Conservation (phyloP, 2,888 invertebrate genomes). For the Andricus curvator region DNA sequence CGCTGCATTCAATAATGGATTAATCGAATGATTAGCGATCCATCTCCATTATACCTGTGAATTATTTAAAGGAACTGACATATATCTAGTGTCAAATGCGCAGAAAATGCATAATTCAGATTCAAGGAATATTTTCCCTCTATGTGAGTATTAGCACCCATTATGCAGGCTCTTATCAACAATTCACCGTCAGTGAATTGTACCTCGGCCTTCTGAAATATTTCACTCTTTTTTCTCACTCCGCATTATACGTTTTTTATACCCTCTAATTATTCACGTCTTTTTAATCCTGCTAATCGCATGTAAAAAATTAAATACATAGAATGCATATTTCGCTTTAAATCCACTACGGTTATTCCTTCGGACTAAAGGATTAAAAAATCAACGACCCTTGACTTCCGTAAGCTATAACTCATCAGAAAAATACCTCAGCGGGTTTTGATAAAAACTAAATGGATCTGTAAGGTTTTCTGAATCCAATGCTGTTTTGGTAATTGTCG, state of each 20-base stretch:
- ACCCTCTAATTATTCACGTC: conserved; percentile 26
- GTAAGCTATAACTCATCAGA: too few species aligned
- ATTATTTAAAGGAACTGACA: conserved; percentile 18
- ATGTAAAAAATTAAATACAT: conserved; percentile 31
- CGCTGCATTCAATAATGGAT: conserved; percentile 64
- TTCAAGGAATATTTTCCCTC: background rate
- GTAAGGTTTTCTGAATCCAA: too few species aligned
- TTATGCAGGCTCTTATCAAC: conserved; percentile 7
- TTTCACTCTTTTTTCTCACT: background rate
- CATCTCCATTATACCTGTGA: background rate
- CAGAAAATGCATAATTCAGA: background rate
- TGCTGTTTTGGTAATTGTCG: too few species aligned
- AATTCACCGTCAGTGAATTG: background rate
- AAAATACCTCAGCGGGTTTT: too few species aligned
- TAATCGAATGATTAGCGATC: conserved; percentile 66
- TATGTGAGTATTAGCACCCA: background rate
- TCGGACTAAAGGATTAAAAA: background rate
- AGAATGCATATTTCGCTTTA: background rate
- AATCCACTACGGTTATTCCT: background rate
- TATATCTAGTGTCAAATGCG: background rate
- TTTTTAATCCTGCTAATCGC: conserved; percentile 26
- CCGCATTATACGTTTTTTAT: background rate
- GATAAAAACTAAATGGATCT: too few species aligned
- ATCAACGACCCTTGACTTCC: too few species aligned
- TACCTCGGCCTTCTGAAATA: background rate